Evolutionary conservation across 2,797 vertebrate genomes (phyloP).

Genomic region (Centropyge bicolor): DNA sequence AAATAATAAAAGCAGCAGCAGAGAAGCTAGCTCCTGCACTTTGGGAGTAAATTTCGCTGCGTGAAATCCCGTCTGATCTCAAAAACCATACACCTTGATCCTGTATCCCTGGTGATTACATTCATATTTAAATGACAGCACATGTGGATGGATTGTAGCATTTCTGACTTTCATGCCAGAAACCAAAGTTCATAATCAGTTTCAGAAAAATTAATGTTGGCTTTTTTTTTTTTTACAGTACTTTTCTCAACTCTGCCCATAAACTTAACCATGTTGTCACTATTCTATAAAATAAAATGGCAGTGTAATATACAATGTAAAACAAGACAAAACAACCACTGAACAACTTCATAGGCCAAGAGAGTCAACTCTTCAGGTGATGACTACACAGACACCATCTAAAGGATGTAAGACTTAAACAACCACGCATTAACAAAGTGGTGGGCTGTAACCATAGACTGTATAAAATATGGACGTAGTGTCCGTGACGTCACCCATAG

Average conservation of each 20-base stretch:
- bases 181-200: not conserved
- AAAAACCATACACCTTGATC: not conserved
- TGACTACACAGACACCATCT: not conserved
- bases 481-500: too few species aligned
- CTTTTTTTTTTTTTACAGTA: too few species aligned
- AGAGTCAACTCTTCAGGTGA: constrained; percentile 17
- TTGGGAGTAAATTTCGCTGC: too few species aligned
- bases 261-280: too few species aligned
- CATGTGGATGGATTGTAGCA: not conserved
- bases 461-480: too few species aligned
- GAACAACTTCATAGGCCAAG: constrained; percentile 10
- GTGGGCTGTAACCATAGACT: not conserved
- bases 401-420: constrained; percentile 1
- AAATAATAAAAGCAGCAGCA: too few species aligned
- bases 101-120: not conserved
- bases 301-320: not conserved
- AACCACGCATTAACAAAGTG: not conserved
- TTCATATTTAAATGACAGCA: not conserved
- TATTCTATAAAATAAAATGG: too few species aligned
- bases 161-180: not conserved
- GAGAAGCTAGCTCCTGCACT: too few species aligned
- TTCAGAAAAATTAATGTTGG: too few species aligned
- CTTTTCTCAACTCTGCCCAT: too few species aligned
- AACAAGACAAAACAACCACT: not conserved
- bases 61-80: too few species aligned